Base-by-base conservation (phyloP, 2,888 invertebrate genomes). In the Hipparchia sbordonii region DNA sequence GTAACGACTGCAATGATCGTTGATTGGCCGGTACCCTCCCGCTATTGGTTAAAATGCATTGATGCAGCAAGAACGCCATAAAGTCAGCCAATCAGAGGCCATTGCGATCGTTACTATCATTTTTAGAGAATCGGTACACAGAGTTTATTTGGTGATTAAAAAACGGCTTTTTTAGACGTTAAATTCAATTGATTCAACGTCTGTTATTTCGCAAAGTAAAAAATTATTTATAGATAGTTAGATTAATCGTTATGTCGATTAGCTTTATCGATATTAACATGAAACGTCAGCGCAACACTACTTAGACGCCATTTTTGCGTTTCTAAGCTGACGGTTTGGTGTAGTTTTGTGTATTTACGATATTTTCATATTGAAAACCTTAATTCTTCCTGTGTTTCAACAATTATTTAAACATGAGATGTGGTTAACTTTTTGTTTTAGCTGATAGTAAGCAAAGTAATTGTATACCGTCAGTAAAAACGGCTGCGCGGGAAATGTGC, bases 401-500 rank as follows among this genome's bases (percentile, higher is more conserved):
- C n/a, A 33, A 12, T 67, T 54, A 45, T 69, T 70, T 67, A 39
- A 74, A 76, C 78, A 70, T 74, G 45, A 71, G 74, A 79, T 76
- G 67, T 76, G 73, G 72, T 76, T 74, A 74, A 70, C 68, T 68
- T 78, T 80, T 68, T 66, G 76, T 52, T 67, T 77, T 72, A 79
- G 33, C 48, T 71, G 74, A 74, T 75, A 79, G 80, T 80, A 75
- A 72, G 54, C 73, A 73, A 69, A 79, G 74, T 75, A 77, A 73
- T 77, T 61, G 23, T 74, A 74, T 72, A 76, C 80, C 80, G 56
- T 80, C 76, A 75, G 76, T 79, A 76, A 80, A 81, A 86, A 86
- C 78, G 79, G 81, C 85, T 91, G 91, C 92, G 94, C 94, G 94
- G 94, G 94, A 94, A 94, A 94, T 92, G 91, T 91, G 87, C 86